A percentile compares a stretch with the other conserved stretches of the same genome.
phyloP scores from a whole-genome alignment of 1,140 invertebrate species.

The Agraylea sexmaculata region DNA sequence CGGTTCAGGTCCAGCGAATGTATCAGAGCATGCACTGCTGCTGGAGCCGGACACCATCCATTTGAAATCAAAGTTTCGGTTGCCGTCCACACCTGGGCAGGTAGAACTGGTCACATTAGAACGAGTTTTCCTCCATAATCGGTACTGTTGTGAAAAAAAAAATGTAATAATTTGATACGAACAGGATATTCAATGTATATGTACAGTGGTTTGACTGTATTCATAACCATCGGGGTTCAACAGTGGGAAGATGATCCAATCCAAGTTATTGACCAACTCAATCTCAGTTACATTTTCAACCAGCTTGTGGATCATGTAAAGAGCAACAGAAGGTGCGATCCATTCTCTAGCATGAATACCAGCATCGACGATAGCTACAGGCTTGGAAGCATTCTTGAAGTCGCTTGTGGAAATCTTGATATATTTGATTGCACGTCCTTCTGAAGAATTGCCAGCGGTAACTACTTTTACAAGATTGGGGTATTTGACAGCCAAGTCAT shows the following conservation, averaged over 20 bases:
- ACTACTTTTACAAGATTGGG: constrained; percentile 33
- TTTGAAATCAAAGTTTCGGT: constrained; percentile 51
- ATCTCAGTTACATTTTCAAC: constrained; percentile 34
- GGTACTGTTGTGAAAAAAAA: constrained; percentile 23
- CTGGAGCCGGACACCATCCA: constrained; percentile 54
- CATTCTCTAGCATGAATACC: constrained; percentile 48
- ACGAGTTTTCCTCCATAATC: constrained; percentile 31
- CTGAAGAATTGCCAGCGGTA: constrained; percentile 41
- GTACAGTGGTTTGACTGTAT: constrained; percentile 27
- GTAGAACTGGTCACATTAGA: constrained; percentile 8
- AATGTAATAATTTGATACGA: no score
- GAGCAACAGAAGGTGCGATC: constrained; percentile 40
- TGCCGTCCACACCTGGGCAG: constrained; percentile 50
- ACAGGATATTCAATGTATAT: no score
- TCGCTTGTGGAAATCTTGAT: constrained; percentile 37
- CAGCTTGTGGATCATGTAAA: constrained; percentile 38
- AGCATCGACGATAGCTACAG: constrained; percentile 25
- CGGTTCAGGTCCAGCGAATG: constrained; percentile 46
- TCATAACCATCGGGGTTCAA: constrained; percentile 44
- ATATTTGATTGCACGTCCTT: constrained; percentile 40
- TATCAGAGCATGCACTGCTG: constrained; percentile 42
- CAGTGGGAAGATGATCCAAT: constrained; percentile 38
- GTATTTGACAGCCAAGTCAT: constrained; percentile 32
- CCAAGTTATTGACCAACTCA: constrained; percentile 29
- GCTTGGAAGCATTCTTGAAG: constrained; percentile 23